Evolutionary conservation across 2,797 vertebrate species (phyloP), one percentile per base, ranked within the genome.

Genomic region (Acanthiza pusilla): DNA sequence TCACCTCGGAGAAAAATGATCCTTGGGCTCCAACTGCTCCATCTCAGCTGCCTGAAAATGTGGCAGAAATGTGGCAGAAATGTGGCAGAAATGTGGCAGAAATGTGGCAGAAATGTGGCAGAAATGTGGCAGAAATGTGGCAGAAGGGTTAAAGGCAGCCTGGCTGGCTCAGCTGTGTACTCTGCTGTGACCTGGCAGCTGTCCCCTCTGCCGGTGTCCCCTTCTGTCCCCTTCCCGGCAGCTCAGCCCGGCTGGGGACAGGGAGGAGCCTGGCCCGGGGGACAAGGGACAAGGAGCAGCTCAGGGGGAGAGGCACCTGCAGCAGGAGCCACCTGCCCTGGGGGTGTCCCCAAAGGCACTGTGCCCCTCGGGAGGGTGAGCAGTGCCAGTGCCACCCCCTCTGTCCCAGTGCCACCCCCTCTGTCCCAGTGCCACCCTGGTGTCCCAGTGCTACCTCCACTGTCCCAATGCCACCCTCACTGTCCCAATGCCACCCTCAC

Each of bases 1-100:
- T 17, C 7, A 1, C 13, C 51, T 22, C 40, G 10, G 68, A 7
- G 68, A 2, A 25, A 16, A 79, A 5, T 0, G 2, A 22, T 88
- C 3, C 0, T 54, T 1, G 0, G 45, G 47, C 51, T 55, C 45
- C 76, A 51, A 5, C 65, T 45, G 4, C 42, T 70, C 62, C 9
- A 3, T 4, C 68, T 40, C 61, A 25, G 40, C 76, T 43, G 40
- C 58, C 36, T 10, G 36, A 36, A 36, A 36, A 36, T 36, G 36
- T 36, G 36, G 36, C 36, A 36, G 36, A 36, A 36, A 36, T 0
- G 23, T 42, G 32, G 61, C 15, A 2, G 11, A 54, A 38, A n/a
- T n/a, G n/a, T n/a, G n/a, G n/a, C n/a, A n/a, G n/a, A 36, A 36
- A 36, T 36, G 36, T 36, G 36, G 36, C 36, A 36, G 36, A 36